Evolutionary conservation across 2,888 invertebrate species (phyloP), one percentile per base, ranked within the genome.

Genomic region (Eustalomyia histrio): DNA sequence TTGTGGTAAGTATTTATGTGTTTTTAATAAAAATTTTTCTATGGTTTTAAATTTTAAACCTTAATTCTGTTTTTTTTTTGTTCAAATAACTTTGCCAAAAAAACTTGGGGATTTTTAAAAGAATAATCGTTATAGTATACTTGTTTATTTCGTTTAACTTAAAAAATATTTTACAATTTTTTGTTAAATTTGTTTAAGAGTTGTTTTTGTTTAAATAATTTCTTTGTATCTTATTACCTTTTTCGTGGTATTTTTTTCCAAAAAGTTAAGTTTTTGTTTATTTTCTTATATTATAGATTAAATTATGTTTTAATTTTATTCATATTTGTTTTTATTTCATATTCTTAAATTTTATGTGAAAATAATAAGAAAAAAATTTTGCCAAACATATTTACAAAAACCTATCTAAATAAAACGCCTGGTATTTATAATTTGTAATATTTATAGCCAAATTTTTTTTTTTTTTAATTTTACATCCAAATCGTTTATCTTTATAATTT

Each of bases 361-460:
- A 67, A 63, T 75, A 81, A 65, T 74, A 65, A 71, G 17, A 55
- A 85, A 79, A n/a, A 83, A 85, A 86, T 87, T 87, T 85, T 86
- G 80, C 75, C 89, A 85, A 87, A 87, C 85, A 89, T 90, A 90
- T 90, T 88, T 90, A 90, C 90, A 90, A 90, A 89, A 89, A 88
- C 89, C 86, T 88, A 88, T 87, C 86, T 87, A 88, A 87, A 87
- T 87, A 86, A 87, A 86, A 84, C 82, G 79, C 76, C 68, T 74
- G 61, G 33, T 80, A 61, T 72, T 73, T 67, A 61, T 71, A 80
- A 78, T 63, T 75, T 78, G 74, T 81, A 83, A 72, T 75, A 52
- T 82, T 82, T 76, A 47, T 14, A 81, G 81, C 83, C 81, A 83
- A 83, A 82, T 74, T 55, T 50, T 21, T 69, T 61, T 73, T 53